phyloP scores from a whole-genome alignment of 2,888 invertebrate genomes.

The Cepaea hortensis region DNA sequence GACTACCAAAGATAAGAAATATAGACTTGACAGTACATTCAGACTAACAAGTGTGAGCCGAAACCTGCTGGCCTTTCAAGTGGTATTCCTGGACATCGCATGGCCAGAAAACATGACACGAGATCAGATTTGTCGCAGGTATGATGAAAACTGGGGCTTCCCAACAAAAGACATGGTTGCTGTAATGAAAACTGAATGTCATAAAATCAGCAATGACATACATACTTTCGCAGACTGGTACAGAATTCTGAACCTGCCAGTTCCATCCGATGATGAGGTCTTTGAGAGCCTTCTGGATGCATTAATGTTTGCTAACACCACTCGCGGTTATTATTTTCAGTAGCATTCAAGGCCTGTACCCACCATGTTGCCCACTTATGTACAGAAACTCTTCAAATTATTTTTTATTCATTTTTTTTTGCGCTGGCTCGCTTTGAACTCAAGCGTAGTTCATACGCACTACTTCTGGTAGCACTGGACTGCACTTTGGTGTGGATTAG shows the following conservation, averaged over 20 bases:
- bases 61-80: conserved; percentile 69
- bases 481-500: too few species aligned
- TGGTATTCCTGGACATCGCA: conserved; percentile 67
- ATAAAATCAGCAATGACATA: conserved; percentile 59
- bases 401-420: too few species aligned
- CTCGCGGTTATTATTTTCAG: not conserved
- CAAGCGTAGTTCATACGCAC: too few species aligned
- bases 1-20: conserved; percentile 60
- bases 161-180: conserved; percentile 65
- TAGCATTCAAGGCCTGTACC: not conserved
- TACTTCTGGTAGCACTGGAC: too few species aligned
- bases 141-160: conserved; percentile 65
- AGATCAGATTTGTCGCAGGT: conserved; percentile 60
- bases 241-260: conserved; percentile 51
- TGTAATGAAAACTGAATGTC: conserved; percentile 63
- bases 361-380: not conserved
- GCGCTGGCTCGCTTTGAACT: too few species aligned
- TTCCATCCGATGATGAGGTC: conserved; percentile 13
- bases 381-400: too few species aligned
- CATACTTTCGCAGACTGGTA: conserved; percentile 68
- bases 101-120: conserved; percentile 61
- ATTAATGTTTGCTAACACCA: not conserved
- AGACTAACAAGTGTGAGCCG: conserved; percentile 64
- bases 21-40: conserved; percentile 62
- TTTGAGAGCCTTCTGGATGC: conserved; percentile 19